phyloP scores from a whole-genome alignment of 2,888 invertebrate species.

The Lasioglossum figueresi region DNA sequence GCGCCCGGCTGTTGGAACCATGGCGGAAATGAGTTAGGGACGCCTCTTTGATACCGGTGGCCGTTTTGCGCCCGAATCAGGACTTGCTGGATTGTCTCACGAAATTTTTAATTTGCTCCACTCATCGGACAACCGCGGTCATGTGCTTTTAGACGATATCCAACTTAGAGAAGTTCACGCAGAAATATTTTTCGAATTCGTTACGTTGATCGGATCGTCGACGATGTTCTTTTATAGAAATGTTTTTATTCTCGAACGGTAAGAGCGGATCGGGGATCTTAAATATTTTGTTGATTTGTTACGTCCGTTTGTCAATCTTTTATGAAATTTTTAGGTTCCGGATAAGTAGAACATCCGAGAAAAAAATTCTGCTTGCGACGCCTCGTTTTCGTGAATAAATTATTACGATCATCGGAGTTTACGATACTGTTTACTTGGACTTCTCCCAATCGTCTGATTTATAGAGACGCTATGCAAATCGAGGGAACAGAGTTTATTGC shows the following conservation, averaged over 20 bases:
- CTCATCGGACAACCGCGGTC: background rate
- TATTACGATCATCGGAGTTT: background rate
- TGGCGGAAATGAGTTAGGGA: constrained; percentile 17
- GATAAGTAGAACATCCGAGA: background rate
- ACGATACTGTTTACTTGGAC: background rate
- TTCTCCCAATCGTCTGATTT: background rate
- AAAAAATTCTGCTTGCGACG: background rate
- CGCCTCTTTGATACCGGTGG: background rate
- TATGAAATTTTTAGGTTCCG: background rate
- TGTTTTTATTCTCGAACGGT: background rate
- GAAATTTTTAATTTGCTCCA: background rate
- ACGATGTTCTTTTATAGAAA: too few species aligned
- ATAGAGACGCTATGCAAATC: background rate
- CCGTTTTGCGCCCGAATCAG: constrained; percentile 8
- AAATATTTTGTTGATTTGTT: background rate
- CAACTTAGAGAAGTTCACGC: background rate
- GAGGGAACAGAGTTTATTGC: background rate
- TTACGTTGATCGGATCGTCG: too few species aligned
- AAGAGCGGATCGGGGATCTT: background rate
- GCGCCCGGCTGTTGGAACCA: constrained; percentile 46
- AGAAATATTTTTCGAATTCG: background rate
- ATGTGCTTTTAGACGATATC: background rate
- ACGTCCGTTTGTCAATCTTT: background rate
- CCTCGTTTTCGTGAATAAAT: background rate
- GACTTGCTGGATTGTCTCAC: background rate